phyloP scores from a whole-genome alignment of 1,140 invertebrate species.

The Papilio xuthus region DNA sequence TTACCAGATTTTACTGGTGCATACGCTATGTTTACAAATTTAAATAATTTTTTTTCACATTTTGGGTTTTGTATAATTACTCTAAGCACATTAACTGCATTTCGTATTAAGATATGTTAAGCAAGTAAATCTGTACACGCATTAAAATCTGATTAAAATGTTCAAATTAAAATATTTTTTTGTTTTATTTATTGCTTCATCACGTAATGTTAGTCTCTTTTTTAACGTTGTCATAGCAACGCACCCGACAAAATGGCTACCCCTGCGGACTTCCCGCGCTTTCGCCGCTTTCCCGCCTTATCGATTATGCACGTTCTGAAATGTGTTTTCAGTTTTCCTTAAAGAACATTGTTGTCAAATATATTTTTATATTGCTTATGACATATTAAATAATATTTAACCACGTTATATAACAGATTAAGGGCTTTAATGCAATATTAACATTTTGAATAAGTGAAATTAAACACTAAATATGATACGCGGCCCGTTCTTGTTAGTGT shows the following conservation, averaged over 20 bases:
- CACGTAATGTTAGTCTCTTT: background rate
- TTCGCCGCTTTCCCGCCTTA: constrained; percentile 54
- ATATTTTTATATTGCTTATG: background rate
- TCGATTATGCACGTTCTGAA: constrained; percentile 58
- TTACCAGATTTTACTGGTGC: background rate
- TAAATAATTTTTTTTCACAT: background rate
- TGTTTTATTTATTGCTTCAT: background rate
- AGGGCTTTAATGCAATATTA: background rate
- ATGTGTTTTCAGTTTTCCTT: background rate
- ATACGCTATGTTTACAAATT: background rate
- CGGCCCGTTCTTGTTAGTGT: background rate
- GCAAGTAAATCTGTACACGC: background rate
- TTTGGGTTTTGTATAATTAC: background rate
- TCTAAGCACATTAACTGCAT: background rate
- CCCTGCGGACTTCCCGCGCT: constrained; percentile 56
- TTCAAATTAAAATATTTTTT: background rate
- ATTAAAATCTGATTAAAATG: background rate
- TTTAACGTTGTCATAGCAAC: constrained; percentile 51
- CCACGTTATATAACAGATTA: background rate
- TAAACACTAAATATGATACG: background rate
- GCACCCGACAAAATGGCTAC: constrained; percentile 50
- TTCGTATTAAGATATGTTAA: background rate
- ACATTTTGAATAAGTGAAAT: background rate
- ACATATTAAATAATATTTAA: background rate
- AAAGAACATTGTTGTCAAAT: background rate